Percentiles rank a stretch among this genome's conserved stretches.
Conservation (phyloP, 2,113 vertebrate species). For the Lichenostomus cassidix region DNA sequence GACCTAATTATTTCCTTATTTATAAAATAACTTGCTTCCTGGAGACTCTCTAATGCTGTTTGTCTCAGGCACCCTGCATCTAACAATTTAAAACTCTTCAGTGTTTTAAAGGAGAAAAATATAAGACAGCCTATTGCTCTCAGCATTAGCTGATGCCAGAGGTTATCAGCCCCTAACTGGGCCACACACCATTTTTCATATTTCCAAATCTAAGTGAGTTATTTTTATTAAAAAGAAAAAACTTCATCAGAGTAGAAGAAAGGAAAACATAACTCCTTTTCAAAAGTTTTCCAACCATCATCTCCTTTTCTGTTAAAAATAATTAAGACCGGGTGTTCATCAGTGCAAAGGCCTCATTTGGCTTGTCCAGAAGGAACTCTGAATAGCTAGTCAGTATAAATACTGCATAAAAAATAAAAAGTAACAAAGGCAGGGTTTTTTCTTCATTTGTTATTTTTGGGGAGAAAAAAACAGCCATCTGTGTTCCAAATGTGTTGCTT, state of each 20-base stretch:
- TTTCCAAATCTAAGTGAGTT: background rate
- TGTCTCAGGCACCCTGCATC: background rate
- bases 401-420: conserved; percentile 30
- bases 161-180: background rate
- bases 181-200: background rate
- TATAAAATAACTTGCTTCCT: background rate
- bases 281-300: background rate
- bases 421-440: background rate
- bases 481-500: conserved; percentile 65
- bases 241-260: background rate
- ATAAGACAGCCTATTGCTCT: background rate
- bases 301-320: background rate
- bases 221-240: background rate
- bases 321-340: background rate
- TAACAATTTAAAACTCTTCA: fast-evolving
- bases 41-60: background rate
- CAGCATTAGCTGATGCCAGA: background rate
- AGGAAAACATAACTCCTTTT: background rate
- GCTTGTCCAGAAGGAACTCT: conserved; percentile 34
- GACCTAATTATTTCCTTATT: background rate
- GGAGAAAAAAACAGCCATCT: conserved; percentile 49
- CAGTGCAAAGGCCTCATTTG: conserved; percentile 15
- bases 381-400: conserved; percentile 42
- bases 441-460: conserved; percentile 40
- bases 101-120: background rate